Evolutionary conservation across 2,888 invertebrate genomes (phyloP), one percentile per base, ranked within the genome.

Genomic region (Onthophagus sagittarius): DNA sequence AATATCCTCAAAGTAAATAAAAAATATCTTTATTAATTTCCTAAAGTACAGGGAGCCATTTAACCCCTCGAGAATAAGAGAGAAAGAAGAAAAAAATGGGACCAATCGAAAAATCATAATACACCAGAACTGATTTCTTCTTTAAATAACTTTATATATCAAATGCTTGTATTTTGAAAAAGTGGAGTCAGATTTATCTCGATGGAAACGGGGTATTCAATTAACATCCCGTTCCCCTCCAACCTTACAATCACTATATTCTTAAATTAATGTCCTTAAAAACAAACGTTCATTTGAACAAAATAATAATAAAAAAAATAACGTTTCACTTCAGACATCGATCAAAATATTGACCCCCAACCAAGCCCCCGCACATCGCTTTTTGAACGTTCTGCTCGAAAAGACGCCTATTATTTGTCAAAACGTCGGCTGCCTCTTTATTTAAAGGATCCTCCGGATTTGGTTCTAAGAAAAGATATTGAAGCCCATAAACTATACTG

Each of bases 381-480:
- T 97, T 94, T 80, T 94, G 92, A 73, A 98, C 98, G 86, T 98
- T 98, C 83, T 96, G 95, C 86, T 98, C 98, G 85, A 99, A 99
- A 77, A 96, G 88, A 81, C 97, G 90, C 83, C 96, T 89, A 87
- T 98, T 98, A 84, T 93, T 96, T 84, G 97, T 97, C 78, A 99
- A 89, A 75, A 98, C 96, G 85, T 98, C 98, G 2, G 99, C 98
- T 11, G 98, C 98, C 87, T 99, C 98, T 87, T 98, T 98, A 86
- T 99, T 99, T 79, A 99, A 86, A 7, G 98, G 99, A 88, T 99
- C 99, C 87, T 99, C 98, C 1, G 98, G 97, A 87, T 99, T 99
- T 69, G 98, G 99, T 87, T 99, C 99, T 91, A 98, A 87, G 86
- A 98, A 98, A 83, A 98, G 91, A 90, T 97, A 98, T 86, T 98